Conservation (phyloP, 2,113 vertebrate genomes). For the Prionailurus bengalensis region DNA sequence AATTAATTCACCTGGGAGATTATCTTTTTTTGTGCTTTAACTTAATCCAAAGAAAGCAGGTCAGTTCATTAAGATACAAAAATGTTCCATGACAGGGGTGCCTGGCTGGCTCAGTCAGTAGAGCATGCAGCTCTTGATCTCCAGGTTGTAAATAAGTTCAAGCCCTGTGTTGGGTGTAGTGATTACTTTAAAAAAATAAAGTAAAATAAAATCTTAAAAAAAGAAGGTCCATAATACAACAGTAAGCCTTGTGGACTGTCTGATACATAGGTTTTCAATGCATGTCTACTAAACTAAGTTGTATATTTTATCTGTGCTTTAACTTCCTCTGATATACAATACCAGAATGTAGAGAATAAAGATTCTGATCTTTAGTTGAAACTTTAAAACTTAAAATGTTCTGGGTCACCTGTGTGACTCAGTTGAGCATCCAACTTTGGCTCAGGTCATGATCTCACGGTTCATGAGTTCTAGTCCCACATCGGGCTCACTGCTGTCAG, state of each 20-base stretch:
- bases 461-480: too few species aligned
- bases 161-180: too few species aligned
- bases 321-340: background rate
- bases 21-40: background rate
- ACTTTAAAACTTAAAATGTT: slow-evolving; percentile 41
- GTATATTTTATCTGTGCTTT: background rate
- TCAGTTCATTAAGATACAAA: slow-evolving; percentile 15
- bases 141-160: background rate
- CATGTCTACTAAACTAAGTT: slow-evolving; percentile 15
- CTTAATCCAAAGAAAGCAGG: background rate
- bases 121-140: background rate
- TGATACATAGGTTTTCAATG: background rate
- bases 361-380: slow-evolving; percentile 24
- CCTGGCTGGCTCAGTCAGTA: background rate
- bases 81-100: background rate
- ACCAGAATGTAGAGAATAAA: background rate
- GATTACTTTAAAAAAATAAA: too few species aligned
- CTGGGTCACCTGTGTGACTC: background rate
- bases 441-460: too few species aligned
- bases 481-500: too few species aligned
- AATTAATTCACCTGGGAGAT: background rate
- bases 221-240: background rate
- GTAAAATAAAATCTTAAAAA: background rate
- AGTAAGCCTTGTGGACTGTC: background rate
- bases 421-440: too few species aligned